Evolutionary conservation across 2,113 vertebrate genomes (phyloP), one percentile per base, ranked within the genome.

Genomic region (Scalopus aquaticus): DNA sequence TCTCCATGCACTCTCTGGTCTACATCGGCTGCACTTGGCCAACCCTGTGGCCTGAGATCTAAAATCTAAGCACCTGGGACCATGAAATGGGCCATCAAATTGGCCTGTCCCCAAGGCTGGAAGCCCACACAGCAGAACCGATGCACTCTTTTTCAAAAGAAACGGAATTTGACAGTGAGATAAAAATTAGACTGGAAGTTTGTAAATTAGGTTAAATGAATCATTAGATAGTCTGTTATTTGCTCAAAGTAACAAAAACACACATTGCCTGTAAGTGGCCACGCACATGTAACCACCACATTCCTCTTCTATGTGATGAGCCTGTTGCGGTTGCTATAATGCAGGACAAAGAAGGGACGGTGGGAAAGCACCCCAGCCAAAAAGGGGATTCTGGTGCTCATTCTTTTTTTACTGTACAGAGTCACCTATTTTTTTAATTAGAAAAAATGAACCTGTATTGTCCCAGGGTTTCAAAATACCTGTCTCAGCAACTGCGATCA

Each of bases 171-270:
- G 58, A 26, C 39, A 0, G 70, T n/a, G 65, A 94, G 28, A 77
- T 96, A 96, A 90, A 88, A 88, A 88, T 92, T 70, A 91, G 89
- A 94, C 84, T 9, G 78, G 37, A 84, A 84, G 91, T 74, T 95
- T 93, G 92, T 1, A 74, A 96, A 84, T 65, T 88, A 58, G 83
- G 30, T 83, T 97, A 96, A 98, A 96, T 96, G 94, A 97, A 97
- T 96, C 77, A 97, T 97, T 94, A 62, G 30, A 62, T 54, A 79
- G 49, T 76, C 76, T 82, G 58, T 90, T 97, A 96, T 78, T 97
- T 98, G 94, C 94, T 83, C 85, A 97, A 97, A 97, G 95, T 94
- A 90, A 96, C 95, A 97, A 96, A 96, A 96, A 87, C 84, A n/a
- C n/a, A 95, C 95, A 97, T 32, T 90, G 86, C 96, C 82, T 92